Base-by-base conservation (phyloP, 2,113 vertebrate genomes). In the Xerus inauris region DNA sequence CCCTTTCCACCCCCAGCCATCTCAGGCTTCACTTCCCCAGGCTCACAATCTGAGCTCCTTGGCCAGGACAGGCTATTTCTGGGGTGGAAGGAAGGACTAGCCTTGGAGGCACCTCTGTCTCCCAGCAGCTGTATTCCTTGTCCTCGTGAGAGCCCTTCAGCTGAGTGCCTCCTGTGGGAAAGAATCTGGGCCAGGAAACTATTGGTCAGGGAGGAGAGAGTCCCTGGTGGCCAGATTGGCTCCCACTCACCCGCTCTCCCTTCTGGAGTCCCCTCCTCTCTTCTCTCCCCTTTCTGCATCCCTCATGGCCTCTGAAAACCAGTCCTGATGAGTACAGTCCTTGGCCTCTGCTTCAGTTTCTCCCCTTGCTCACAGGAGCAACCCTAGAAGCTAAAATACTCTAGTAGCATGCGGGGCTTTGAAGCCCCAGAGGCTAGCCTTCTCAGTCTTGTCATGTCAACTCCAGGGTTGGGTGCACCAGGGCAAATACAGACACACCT, bases 81-180 rank as follows among this genome's bases (percentile, higher is more conserved):
- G 73, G 96, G 94, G 42, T 57, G 40, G 40, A 42, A 94, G 73
- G 71, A 42, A 89, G 85, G 30, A 45, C 76, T 96, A 7, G 47
- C 40, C 73, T 82, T 14, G 20, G 73, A 86, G 79, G 72, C 88
- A 81, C 85, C 93, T 90, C 97, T 32, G 67, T 72, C 72, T 67
- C 95, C 92, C 81, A 30, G 54, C 93, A 93, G 96, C 95, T 97
- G 90, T 54, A 75, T 42, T 67, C 47, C 71, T 12, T 10, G 40
- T 97, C 75, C 94, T 75, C 2, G 0, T 28, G 95, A 95, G 77
- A 95, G 94, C 40, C 77, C 45, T 28, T 71, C 14, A 67, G 62
- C n/a, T 3, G 42, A 77, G 65, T 1, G 54, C 42, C 94, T 92
- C 75, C 51, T 65, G 76, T 95, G 96, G 95, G 97, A 98, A 95